phyloP scores from a whole-genome alignment of 92 coral and sea anemone genomes.

The Isaurus tuberculatus region DNA sequence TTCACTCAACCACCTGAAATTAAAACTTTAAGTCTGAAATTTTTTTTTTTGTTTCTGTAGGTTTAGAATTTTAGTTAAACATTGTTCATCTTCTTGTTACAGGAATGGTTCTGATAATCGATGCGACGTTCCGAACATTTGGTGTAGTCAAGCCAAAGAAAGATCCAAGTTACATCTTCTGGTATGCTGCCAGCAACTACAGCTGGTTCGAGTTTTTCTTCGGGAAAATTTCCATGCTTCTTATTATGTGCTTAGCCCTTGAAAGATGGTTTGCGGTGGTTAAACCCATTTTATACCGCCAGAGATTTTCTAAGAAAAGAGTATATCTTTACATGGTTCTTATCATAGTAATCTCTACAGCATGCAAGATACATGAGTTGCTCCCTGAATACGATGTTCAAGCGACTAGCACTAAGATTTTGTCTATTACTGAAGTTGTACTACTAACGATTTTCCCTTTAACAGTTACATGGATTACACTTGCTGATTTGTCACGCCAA shows the following conservation, averaged over 20 bases:
- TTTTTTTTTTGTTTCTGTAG: no score
- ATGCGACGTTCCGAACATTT: no score
- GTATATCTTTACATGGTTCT: background rate
- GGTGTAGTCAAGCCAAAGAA: no score
- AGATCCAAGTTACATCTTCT: background rate
- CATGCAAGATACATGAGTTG: background rate
- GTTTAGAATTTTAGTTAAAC: no score
- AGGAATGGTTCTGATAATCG: no score
- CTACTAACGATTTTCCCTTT: background rate
- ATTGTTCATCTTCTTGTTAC: no score
- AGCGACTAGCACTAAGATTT: background rate
- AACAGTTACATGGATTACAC: background rate
- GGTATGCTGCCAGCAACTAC: background rate
- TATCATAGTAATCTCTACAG: background rate
- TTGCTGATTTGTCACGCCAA: background rate
- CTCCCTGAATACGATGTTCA: background rate
- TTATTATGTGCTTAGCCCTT: slow-evolving; percentile 18
- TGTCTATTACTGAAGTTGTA: background rate
- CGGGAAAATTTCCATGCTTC: slow-evolving; percentile 12
- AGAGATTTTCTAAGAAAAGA: background rate
- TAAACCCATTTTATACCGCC: slow-evolving; percentile 3
- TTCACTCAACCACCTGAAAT: no score
- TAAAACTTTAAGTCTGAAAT: no score
- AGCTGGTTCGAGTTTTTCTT: slow-evolving; percentile 24
- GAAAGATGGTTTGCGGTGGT: slow-evolving; percentile 33